Conservation (phyloP, 2,113 vertebrate species). For the Saimiri boliviensis region DNA sequence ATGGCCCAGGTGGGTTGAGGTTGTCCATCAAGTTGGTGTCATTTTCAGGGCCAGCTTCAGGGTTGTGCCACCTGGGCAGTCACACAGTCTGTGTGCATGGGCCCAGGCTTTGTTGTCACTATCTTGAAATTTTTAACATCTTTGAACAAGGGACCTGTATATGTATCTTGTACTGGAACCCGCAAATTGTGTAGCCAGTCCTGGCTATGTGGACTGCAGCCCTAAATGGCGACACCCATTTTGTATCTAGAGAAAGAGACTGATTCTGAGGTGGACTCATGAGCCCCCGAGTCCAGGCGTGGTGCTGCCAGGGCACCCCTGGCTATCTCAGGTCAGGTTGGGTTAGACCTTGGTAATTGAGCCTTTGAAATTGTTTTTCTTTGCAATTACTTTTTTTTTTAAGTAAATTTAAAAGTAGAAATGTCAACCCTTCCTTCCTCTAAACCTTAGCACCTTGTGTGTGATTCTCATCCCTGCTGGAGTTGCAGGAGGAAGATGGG, state of each 20-base stretch:
- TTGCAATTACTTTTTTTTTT: background rate
- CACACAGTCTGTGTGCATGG: background rate
- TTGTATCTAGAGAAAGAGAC: background rate
- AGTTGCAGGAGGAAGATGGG: background rate
- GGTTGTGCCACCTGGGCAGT: background rate
- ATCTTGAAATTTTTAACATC: background rate
- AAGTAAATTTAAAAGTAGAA: constrained; percentile 33
- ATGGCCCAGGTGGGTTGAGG: background rate
- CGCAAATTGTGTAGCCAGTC: background rate
- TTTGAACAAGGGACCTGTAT: background rate
- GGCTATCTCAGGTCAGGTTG: background rate
- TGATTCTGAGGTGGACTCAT: background rate
- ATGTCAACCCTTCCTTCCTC: background rate
- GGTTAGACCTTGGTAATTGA: background rate
- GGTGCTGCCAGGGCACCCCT: background rate
- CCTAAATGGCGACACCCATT: background rate
- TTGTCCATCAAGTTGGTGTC: background rate
- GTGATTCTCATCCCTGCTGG: background rate
- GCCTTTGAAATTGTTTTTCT: background rate
- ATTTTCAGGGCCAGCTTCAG: background rate
- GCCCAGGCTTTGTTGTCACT: background rate
- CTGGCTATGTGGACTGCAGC: background rate
- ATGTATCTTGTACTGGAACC: background rate
- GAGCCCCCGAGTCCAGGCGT: background rate
- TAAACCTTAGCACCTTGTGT: background rate